Evolutionary conservation across 2,797 vertebrate species (phyloP).

Genomic region (Acrossocheilus wenchowensis): DNA sequence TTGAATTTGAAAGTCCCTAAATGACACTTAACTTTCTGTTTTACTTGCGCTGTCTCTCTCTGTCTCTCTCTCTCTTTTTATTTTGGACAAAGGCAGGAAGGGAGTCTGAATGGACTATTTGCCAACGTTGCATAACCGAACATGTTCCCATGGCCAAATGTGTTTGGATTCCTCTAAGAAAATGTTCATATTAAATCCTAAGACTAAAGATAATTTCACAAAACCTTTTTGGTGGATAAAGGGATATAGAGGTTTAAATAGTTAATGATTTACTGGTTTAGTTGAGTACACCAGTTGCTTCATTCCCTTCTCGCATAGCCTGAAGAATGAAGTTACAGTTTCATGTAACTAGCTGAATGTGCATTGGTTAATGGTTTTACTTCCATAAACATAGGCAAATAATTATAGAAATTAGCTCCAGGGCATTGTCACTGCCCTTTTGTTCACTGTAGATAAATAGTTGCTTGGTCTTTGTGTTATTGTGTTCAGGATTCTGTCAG

Average conservation of each 20-base stretch:
- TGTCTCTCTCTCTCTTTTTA: constrained; percentile 29
- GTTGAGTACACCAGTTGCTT: constrained; percentile 36
- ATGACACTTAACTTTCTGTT: constrained; percentile 28
- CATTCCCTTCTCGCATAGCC: constrained; percentile 1
- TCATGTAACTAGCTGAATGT: not conserved
- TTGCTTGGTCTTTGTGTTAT: not conserved
- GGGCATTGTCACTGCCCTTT: not conserved
- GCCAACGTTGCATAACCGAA: constrained; percentile 78
- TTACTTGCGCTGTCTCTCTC: constrained; percentile 20
- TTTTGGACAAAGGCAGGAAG: constrained; percentile 83
- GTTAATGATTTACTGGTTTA: constrained; percentile 51
- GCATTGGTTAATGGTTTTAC: constrained; percentile 11
- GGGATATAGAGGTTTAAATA: not conserved
- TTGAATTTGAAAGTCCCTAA: not conserved
- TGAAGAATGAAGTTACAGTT: not conserved
- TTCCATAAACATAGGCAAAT: not conserved
- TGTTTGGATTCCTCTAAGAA: constrained; percentile 71
- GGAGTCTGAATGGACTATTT: constrained; percentile 79
- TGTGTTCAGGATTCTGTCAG: not conserved
- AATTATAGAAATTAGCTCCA: not conserved
- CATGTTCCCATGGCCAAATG: constrained; percentile 73
- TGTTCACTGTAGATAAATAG: not conserved
- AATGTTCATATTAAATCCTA: constrained; percentile 33
- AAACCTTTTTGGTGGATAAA: constrained; percentile 56
- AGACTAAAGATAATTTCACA: constrained; percentile 50